Conservation (phyloP, 1,140 invertebrate species). For the Drosophila equinoxialis region DNA sequence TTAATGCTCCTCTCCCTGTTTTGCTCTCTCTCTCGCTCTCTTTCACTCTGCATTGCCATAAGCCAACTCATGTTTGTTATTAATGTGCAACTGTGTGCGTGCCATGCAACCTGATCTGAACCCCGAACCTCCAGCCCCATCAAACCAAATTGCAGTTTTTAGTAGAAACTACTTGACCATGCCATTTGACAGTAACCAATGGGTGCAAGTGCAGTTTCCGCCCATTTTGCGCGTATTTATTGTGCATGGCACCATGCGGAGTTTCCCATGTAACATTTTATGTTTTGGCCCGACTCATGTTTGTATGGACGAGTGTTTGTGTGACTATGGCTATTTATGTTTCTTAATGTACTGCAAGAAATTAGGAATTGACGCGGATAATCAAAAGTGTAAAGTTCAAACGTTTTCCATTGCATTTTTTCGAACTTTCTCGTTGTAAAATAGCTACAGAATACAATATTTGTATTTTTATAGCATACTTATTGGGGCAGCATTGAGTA, state of each 20-base stretch:
- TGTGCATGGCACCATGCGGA: conserved; percentile 66
- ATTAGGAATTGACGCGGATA: background rate
- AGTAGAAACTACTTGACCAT: conserved; percentile 69
- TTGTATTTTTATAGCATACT: background rate
- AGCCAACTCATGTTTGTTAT: conserved; percentile 65
- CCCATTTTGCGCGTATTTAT: conserved; percentile 63
- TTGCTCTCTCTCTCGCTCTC: background rate
- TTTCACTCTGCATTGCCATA: conserved; percentile 48
- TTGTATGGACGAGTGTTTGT: conserved; percentile 27
- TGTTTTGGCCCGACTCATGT: conserved; percentile 55
- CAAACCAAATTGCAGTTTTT: conserved; percentile 48
- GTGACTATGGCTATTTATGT: conserved; percentile 43
- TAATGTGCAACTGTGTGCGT: conserved; percentile 57
- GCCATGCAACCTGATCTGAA: conserved; percentile 53
- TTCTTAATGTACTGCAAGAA: conserved; percentile 25
- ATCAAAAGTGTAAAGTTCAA: background rate
- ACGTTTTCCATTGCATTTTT: background rate
- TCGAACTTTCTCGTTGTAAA: background rate
- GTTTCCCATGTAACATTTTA: conserved; percentile 70
- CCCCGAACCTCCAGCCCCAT: background rate
- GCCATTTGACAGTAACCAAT: conserved; percentile 57
- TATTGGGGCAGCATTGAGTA: background rate
- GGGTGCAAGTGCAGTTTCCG: background rate
- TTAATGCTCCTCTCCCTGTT: background rate
- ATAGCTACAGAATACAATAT: background rate